These are phyloP conservation scores for Mamestra configurata DNA, from an alignment of 1,140 invertebrate species.

Conservation along the genomic window DNA sequence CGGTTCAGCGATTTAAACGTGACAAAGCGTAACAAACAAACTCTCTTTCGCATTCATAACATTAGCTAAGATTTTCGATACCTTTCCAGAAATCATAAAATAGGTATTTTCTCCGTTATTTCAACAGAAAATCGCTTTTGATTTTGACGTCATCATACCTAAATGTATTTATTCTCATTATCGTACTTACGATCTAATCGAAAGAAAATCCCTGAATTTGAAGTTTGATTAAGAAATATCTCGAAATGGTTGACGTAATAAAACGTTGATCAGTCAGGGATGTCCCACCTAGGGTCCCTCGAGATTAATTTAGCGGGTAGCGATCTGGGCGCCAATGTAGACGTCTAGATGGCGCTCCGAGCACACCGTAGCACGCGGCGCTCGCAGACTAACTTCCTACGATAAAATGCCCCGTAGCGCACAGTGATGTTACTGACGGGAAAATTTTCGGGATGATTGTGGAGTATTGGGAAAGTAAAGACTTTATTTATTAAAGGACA, in stretches of 20 bases:
- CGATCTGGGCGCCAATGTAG: slow-evolving; percentile 78
- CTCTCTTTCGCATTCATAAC: too few relatives aligned
- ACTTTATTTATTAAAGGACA: background rate
- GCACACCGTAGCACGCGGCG: slow-evolving; percentile 70
- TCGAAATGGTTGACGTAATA: background rate
- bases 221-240: background rate
- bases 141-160: too few relatives aligned
- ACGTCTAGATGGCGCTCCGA: slow-evolving; percentile 84
- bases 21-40: too few relatives aligned
- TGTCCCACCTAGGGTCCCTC: slow-evolving; percentile 54
- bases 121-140: too few relatives aligned
- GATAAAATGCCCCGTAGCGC: slow-evolving; percentile 58
- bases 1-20: too few relatives aligned
- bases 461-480: background rate
- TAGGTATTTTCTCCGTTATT: too few relatives aligned
- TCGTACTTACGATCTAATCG: too few relatives aligned
- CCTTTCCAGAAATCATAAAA: too few relatives aligned
- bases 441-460: background rate
- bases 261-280: slow-evolving; percentile 11
- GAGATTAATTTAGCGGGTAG: slow-evolving; percentile 81
- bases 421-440: slow-evolving; percentile 33
- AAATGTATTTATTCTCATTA: too few relatives aligned
- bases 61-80: too few relatives aligned
- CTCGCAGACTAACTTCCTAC: slow-evolving; percentile 66
- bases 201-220: too few relatives aligned